These are phyloP conservation scores for Gephyroberyx darwinii DNA, from an alignment of 2,797 vertebrate genomes.

Conservation along the genomic window DNA sequence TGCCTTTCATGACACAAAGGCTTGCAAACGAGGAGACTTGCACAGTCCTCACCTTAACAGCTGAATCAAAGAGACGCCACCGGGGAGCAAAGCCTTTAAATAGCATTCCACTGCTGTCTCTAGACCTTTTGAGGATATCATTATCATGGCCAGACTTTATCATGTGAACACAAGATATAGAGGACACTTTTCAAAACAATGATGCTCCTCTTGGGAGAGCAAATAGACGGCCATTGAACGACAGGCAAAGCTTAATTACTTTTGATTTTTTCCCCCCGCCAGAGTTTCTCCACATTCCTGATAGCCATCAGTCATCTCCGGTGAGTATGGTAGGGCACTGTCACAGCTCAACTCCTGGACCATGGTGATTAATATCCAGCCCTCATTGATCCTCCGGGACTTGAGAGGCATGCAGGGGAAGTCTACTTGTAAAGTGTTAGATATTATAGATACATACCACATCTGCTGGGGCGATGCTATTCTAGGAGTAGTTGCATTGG, in stretches of 20 bases:
- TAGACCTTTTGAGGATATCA: background rate
- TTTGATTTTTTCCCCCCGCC: constrained; percentile 38
- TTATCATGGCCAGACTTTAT: constrained; percentile 9
- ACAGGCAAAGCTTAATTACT: constrained; percentile 46
- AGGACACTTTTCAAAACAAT: constrained; percentile 29
- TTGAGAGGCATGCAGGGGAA: background rate
- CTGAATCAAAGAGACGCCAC: background rate
- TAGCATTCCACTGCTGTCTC: background rate
- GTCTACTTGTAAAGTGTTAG: background rate
- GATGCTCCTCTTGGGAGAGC: constrained; percentile 30
- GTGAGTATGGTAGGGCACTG: constrained; percentile 4
- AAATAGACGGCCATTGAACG: constrained; percentile 48
- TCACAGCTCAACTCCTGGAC: constrained; percentile 16
- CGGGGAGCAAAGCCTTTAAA: background rate
- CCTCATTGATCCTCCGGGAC: constrained; percentile 19
- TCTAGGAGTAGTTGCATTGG: background rate
- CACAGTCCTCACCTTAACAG: background rate
- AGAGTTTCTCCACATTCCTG: constrained; percentile 26
- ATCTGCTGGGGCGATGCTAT: background rate
- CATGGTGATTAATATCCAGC: constrained; percentile 26
- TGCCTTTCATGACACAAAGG: too few species aligned
- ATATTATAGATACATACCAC: background rate
- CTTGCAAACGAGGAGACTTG: background rate
- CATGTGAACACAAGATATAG: background rate
- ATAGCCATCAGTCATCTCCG: constrained; percentile 46